phyloP scores from a whole-genome alignment of 2,888 invertebrate species.

The Scaptomyza flava region DNA sequence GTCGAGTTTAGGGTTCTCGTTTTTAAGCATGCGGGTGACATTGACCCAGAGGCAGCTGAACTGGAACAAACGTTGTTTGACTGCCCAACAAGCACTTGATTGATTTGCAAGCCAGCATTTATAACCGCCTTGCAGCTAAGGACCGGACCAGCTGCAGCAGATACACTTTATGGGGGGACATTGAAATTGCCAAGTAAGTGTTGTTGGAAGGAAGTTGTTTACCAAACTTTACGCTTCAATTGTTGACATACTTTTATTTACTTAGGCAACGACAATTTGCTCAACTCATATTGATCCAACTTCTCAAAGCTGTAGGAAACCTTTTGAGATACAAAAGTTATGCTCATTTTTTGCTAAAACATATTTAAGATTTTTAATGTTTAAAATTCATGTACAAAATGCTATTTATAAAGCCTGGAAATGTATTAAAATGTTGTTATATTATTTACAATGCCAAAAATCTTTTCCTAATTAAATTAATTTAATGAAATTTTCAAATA shows the following conservation, averaged over 20 bases:
- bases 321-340: neutral
- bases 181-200: conserved; percentile 39
- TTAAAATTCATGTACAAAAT: neutral
- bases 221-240: conserved; percentile 16
- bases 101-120: conserved; percentile 50
- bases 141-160: conserved; percentile 28
- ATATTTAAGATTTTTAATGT: neutral
- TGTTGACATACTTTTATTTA: conserved; percentile 28
- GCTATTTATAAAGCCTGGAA: neutral
- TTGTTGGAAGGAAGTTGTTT: conserved; percentile 27
- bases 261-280: conserved; percentile 22
- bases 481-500: no score
- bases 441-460: no score
- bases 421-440: no score
- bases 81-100: conserved; percentile 31
- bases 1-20: conserved; percentile 11
- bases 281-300: conserved; percentile 9
- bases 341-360: no score
- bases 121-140: neutral
- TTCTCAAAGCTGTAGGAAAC: neutral
- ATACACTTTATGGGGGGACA: neutral
- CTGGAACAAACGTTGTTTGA: conserved; percentile 3
- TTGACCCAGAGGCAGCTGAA: conserved; percentile 31
- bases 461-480: no score
- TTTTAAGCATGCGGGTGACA: conserved; percentile 50